These are phyloP conservation scores for Porites lobata DNA, from an alignment of 92 coral and sea anemone species.

Conservation along the genomic window DNA sequence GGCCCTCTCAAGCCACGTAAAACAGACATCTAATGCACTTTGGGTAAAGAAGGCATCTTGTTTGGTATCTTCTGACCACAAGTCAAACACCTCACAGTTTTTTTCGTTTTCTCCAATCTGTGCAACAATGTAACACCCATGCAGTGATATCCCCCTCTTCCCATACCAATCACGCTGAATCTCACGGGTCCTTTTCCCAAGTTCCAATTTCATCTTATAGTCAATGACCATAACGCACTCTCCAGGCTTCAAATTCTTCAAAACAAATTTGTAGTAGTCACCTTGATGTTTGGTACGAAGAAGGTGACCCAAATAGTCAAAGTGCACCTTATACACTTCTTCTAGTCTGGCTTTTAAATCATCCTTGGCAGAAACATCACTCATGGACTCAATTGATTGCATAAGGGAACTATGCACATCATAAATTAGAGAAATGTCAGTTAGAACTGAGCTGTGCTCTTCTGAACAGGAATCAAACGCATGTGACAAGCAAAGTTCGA, in stretches of 20 bases:
- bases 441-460: slow-evolving; percentile 12
- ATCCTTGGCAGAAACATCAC: neutral
- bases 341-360: neutral
- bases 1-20: slow-evolving; percentile 15
- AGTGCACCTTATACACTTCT: slow-evolving; percentile 7
- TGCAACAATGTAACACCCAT: slow-evolving; percentile 30
- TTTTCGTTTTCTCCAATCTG: neutral
- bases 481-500: slow-evolving; percentile 45
- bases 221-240: slow-evolving; percentile 39
- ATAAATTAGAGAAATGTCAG: slow-evolving; percentile 1
- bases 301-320: slow-evolving; percentile 7
- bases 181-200: slow-evolving; percentile 29
- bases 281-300: slow-evolving; percentile 47
- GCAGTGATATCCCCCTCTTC: slow-evolving; percentile 40
- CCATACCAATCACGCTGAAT: slow-evolving; percentile 56
- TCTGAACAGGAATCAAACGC: slow-evolving; percentile 44
- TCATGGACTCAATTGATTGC: neutral
- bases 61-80: slow-evolving; percentile 39
- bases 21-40: slow-evolving; percentile 47
- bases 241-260: slow-evolving; percentile 42
- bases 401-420: neutral
- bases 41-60: slow-evolving; percentile 38
- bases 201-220: slow-evolving; percentile 54
- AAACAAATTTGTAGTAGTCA: slow-evolving; percentile 30
- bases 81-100: neutral